phyloP scores from a whole-genome alignment of 1,140 invertebrate species.

The Polypedilum vanderplanki region DNA sequence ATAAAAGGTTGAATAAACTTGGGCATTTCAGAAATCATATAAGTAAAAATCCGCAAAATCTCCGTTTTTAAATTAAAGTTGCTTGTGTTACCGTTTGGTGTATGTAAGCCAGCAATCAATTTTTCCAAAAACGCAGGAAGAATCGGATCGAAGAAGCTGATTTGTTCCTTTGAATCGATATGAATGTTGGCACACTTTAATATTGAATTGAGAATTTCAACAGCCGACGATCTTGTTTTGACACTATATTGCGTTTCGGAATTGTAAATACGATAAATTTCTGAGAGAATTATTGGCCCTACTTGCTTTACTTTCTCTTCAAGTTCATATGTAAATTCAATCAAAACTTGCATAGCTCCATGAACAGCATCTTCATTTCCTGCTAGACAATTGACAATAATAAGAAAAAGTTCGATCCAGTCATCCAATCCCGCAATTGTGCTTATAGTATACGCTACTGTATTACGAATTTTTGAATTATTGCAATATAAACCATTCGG shows the following conservation, averaged over 20 bases:
- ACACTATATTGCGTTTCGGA: slow-evolving; percentile 52
- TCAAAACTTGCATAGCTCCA: slow-evolving; percentile 70
- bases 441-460: slow-evolving; percentile 68
- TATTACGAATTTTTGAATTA: slow-evolving; percentile 62
- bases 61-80: slow-evolving; percentile 66
- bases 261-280: slow-evolving; percentile 68
- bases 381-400: slow-evolving; percentile 57
- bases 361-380: slow-evolving; percentile 57
- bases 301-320: slow-evolving; percentile 64
- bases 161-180: slow-evolving; percentile 58
- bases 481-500: slow-evolving; percentile 61
- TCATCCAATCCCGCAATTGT: slow-evolving; percentile 69
- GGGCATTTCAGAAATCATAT: slow-evolving; percentile 56
- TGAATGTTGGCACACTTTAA: slow-evolving; percentile 49
- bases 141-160: slow-evolving; percentile 58
- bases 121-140: slow-evolving; percentile 65
- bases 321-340: slow-evolving; percentile 64
- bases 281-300: slow-evolving; percentile 66
- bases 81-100: slow-evolving; percentile 51
- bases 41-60: slow-evolving; percentile 60
- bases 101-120: slow-evolving; percentile 55
- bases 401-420: slow-evolving; percentile 67
- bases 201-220: slow-evolving; percentile 41
- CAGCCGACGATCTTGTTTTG: slow-evolving; percentile 40
- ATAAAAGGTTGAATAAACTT: slow-evolving; percentile 59